Evolutionary conservation across 1,140 invertebrate species (phyloP).

Genomic region (Steinernema khuongi): DNA sequence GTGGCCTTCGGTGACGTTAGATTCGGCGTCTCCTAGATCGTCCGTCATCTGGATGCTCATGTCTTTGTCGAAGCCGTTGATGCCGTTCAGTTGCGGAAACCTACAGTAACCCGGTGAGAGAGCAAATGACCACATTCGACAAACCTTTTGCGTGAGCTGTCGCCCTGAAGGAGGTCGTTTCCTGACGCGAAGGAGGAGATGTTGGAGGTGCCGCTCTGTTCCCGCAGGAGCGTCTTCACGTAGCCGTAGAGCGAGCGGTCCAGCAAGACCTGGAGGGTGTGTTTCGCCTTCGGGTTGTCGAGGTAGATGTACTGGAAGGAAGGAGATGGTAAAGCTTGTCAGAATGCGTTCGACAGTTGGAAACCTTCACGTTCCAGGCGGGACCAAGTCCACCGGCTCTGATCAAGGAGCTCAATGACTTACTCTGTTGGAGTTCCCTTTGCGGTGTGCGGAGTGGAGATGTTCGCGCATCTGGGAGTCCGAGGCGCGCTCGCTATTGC

Average conservation of each 20-base stretch:
- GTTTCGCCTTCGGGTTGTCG: slow-evolving; percentile 30
- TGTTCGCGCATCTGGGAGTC: slow-evolving; percentile 17
- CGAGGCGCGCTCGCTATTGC: not conserved
- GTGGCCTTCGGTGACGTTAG: slow-evolving; percentile 9
- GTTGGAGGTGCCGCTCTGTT: not conserved
- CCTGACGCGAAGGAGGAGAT: not conserved
- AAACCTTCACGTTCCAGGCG: too few species aligned
- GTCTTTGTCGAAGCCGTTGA: not conserved
- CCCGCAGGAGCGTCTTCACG: not conserved
- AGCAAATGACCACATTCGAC: not conserved
- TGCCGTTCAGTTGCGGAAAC: not conserved
- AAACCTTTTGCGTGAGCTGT: not conserved
- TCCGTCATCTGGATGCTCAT: not conserved
- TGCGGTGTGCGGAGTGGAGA: slow-evolving; percentile 15
- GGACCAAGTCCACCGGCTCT: too few species aligned
- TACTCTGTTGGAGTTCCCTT: slow-evolving; percentile 13
- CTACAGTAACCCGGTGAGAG: not conserved
- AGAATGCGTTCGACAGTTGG: too few species aligned
- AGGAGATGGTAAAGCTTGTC: not conserved
- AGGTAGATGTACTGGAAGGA: slow-evolving; percentile 34
- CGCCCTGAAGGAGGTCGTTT: not conserved
- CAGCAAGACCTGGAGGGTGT: slow-evolving; percentile 20
- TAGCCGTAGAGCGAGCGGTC: slow-evolving; percentile 24
- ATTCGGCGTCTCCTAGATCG: not conserved
- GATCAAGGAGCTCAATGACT: not conserved